These are phyloP conservation scores for Hystrix cristata DNA, from an alignment of 2,113 vertebrate genomes.

Conservation along the genomic window DNA sequence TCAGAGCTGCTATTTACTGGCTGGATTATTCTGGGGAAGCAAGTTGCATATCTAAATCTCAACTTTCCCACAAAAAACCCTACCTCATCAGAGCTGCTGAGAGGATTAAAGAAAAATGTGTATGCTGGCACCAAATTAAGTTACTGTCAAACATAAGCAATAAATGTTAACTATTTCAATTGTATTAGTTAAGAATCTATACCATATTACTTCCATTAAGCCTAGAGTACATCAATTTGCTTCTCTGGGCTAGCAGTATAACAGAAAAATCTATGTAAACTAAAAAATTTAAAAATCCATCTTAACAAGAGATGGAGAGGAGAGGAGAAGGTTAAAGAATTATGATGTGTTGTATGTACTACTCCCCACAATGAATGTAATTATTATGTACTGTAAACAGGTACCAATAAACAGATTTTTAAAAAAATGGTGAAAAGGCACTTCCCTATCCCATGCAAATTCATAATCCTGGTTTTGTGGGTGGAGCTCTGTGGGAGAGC, in stretches of 20 bases:
- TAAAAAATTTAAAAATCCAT: neutral
- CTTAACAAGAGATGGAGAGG: neutral
- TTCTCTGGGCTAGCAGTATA: neutral
- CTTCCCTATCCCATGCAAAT: neutral
- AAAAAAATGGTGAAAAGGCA: neutral
- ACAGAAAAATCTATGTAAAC: neutral
- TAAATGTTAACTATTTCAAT: neutral
- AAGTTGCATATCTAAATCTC: neutral
- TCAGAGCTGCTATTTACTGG: neutral
- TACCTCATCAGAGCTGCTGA: neutral
- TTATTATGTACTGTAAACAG: neutral
- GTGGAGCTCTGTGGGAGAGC: neutral
- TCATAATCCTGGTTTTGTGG: neutral
- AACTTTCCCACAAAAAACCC: slow-evolving; percentile 34
- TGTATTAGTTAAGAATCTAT: neutral
- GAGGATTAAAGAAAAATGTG: slow-evolving; percentile 14
- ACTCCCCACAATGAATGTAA: neutral
- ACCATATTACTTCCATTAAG: neutral
- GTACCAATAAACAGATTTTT: neutral
- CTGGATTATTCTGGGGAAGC: neutral
- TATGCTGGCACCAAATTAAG: neutral
- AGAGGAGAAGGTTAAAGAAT: neutral
- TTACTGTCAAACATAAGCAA: neutral
- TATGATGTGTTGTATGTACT: neutral
- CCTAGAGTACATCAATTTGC: neutral